A percentile compares a stretch with the other conserved stretches of the same genome.
Conservation (phyloP, 2,797 vertebrate species). For the Hyperoplus immaculatus region DNA sequence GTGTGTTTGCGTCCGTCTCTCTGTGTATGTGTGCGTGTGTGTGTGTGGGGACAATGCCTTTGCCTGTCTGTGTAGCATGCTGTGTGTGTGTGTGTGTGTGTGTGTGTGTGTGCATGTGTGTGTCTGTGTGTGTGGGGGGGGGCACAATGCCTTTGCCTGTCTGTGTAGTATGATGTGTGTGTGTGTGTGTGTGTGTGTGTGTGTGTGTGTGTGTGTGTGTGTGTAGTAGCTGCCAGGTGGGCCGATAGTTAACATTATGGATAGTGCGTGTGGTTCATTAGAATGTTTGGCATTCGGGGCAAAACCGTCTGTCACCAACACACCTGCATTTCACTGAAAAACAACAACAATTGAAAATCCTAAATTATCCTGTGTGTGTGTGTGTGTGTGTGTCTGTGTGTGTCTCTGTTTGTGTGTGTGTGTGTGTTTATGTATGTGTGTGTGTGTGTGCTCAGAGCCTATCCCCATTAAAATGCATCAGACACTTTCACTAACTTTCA, state of each 20-base stretch:
- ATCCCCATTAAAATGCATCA: slow-evolving; percentile 65
- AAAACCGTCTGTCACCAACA: slow-evolving; percentile 72
- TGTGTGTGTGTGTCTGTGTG: no score
- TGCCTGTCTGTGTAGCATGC: no score
- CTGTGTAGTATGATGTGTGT: slow-evolving; percentile 36
- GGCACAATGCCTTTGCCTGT: no score
- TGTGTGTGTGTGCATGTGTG: slow-evolving; percentile 30
- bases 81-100: not conserved
- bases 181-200: slow-evolving; percentile 47
- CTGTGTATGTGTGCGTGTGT: no score
- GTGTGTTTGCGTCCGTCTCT: no score
- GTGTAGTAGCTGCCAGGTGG: slow-evolving; percentile 74
- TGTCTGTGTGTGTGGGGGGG: no score
- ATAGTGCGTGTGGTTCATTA: slow-evolving; percentile 80
- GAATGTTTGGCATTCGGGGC: slow-evolving; percentile 77
- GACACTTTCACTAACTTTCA: slow-evolving; percentile 71
- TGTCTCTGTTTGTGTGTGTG: no score
- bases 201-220: slow-evolving; percentile 51
- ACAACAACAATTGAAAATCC: slow-evolving; percentile 68
- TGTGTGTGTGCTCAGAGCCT: slow-evolving; percentile 29
- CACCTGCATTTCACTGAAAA: slow-evolving; percentile 77
- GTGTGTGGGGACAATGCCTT: no score
- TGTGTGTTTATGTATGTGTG: no score
- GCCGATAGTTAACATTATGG: slow-evolving; percentile 79
- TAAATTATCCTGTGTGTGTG: slow-evolving; percentile 46